These are phyloP conservation scores for Temnopleurus reevesii DNA, from an alignment of 53 echinoderm and acorn worm species.

Conservation along the genomic window DNA sequence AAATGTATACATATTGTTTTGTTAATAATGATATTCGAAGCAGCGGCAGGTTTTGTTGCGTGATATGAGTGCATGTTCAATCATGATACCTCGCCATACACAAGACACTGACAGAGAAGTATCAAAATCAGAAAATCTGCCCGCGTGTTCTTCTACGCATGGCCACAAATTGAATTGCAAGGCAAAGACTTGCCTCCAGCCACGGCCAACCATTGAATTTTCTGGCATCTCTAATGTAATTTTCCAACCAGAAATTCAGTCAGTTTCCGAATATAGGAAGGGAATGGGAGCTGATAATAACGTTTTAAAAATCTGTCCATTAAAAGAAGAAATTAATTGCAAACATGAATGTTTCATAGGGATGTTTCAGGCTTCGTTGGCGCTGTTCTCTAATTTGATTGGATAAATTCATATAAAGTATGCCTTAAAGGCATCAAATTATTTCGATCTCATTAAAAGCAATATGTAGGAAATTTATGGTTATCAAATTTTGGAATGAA, in stretches of 20 bases:
- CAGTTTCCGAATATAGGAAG: neutral
- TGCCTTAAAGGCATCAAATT: neutral
- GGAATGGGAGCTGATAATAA: neutral
- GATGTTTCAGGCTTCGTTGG: neutral
- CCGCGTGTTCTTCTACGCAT: neutral
- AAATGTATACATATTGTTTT: neutral
- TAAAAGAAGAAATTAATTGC: neutral
- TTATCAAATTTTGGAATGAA: neutral
- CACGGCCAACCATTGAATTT: slow-evolving; percentile 22
- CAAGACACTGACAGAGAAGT: slow-evolving; percentile 21
- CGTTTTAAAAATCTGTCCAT: neutral
- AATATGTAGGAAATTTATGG: neutral
- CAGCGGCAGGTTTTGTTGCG: slow-evolving; percentile 13
- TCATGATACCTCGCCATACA: neutral
- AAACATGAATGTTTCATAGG: neutral
- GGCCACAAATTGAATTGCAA: slow-evolving; percentile 32
- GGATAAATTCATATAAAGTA: neutral
- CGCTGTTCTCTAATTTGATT: neutral
- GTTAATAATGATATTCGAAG: slow-evolving; percentile 38
- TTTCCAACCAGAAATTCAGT: slow-evolving; percentile 34
- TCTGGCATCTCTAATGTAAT: slow-evolving; percentile 53
- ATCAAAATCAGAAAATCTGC: slow-evolving; percentile 14
- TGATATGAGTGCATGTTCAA: slow-evolving; percentile 30
- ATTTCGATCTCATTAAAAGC: neutral
- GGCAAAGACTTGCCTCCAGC: slow-evolving; percentile 37